Evolutionary conservation across 2,888 invertebrate species (phyloP), one percentile per base, ranked within the genome.

Genomic region (Mallateleia sp.): DNA sequence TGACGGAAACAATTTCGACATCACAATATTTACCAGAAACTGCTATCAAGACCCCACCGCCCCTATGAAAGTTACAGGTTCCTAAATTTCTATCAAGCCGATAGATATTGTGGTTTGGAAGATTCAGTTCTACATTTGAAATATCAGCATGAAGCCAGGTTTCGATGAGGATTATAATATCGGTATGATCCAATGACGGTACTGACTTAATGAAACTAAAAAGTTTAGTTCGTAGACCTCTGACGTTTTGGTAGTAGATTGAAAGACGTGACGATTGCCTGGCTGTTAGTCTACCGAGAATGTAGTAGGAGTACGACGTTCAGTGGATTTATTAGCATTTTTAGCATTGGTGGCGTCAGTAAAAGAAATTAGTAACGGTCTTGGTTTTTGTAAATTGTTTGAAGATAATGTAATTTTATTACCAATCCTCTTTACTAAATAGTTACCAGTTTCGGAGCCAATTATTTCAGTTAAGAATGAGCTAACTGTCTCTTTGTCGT

Each of bases 71-170:
- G 5, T 4, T 11, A n/a, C 58, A 32, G 9, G 60, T 58, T 18
- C 9, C 18, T 9, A 18, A 8, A n/a, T 22, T 38, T 38, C 60
- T 34, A 18, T 60, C 38, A 3, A 60, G 8, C 38, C 38, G 11
- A 32, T 38, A 20, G 11, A 60, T 38, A 14, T 9, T 38, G 28
- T 56, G 60, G 11, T 60, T 18, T 2, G 6, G 8, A 14, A 52
- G 14, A 52, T 52, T 52, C 11, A 52, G 24, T 52, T 52, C 24
- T 3, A 24, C 52, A 24, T 52, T 24, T 5, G 11, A 24, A 24
- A 52, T 52, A 9, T 60, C 60, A 38, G 8, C 2, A 60, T 60
- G 38, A 3, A 60, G 60, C 60, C 60, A 60, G 7, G 60, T 38
- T 38, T 60, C 38, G 7, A 22, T 60, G 20, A 60, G 22, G 8